A percentile compares a stretch with the other conserved stretches of the same genome.
phyloP scores from a whole-genome alignment of 1,140 invertebrate genomes.

The Drosophila tani region DNA sequence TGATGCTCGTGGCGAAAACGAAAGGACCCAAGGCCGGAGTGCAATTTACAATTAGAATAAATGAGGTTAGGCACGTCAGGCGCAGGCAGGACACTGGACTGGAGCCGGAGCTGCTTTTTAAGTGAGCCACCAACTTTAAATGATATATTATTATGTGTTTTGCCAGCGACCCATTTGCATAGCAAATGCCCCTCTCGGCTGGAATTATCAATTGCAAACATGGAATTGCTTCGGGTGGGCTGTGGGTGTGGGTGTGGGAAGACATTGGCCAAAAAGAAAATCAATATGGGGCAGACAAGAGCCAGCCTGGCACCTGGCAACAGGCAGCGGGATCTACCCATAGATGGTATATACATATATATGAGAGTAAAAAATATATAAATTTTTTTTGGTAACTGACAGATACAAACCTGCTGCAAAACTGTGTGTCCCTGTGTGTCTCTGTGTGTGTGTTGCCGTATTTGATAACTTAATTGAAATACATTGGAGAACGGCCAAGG shows the following conservation, averaged over 20 bases:
- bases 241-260: not conserved
- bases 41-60: constrained; percentile 61
- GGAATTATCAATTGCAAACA: constrained; percentile 78
- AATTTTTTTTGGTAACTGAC: constrained; percentile 45
- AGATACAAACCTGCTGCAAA: constrained; percentile 29
- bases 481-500: constrained; percentile 69
- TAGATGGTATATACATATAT: constrained; percentile 19
- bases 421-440: constrained; percentile 17
- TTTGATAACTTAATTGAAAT: constrained; percentile 83
- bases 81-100: constrained; percentile 5
- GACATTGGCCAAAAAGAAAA: constrained; percentile 67
- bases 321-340: constrained; percentile 44
- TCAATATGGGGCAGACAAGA: constrained; percentile 68
- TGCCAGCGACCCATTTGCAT: constrained; percentile 62
- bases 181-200: constrained; percentile 49
- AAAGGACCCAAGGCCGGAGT: constrained; percentile 65
- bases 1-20: constrained; percentile 13
- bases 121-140: constrained; percentile 46
- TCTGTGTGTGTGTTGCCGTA: constrained; percentile 30
- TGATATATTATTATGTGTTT: constrained; percentile 69
- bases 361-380: constrained; percentile 40
- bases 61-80: constrained; percentile 58
- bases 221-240: constrained; percentile 50
- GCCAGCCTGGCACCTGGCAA: constrained; percentile 64
- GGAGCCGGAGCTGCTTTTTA: constrained; percentile 1